These are phyloP conservation scores for Sphenodon punctatus DNA, from an alignment of 2,797 vertebrate genomes.

Conservation along the genomic window DNA sequence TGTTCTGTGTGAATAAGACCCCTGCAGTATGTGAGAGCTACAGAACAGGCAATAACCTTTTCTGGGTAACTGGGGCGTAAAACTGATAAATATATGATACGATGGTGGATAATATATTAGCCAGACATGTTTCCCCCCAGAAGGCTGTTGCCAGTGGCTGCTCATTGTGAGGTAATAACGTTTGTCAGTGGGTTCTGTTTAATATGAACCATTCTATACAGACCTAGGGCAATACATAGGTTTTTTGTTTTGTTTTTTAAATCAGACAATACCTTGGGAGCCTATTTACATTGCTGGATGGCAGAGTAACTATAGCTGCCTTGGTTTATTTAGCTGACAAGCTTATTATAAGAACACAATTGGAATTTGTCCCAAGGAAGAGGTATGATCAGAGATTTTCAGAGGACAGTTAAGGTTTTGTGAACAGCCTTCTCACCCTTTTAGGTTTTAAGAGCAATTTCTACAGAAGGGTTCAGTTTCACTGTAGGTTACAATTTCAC, in stretches of 20 bases:
- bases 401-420: no score
- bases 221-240: background rate
- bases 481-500: no score
- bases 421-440: no score
- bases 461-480: no score
- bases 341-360: background rate
- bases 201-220: background rate
- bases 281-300: background rate
- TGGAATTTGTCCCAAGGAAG: no score
- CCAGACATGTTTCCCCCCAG: slow-evolving; percentile 13
- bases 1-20: background rate
- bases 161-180: slow-evolving; percentile 56
- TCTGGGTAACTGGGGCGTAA: background rate
- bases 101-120: background rate
- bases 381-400: no score
- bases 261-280: slow-evolving; percentile 45
- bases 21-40: background rate
- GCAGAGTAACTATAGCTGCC: slow-evolving; percentile 2
- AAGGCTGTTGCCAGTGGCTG: slow-evolving; percentile 36
- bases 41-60: background rate
- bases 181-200: slow-evolving; percentile 16
- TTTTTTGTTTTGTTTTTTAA: no score
- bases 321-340: background rate
- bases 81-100: background rate
- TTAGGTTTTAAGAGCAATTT: no score